Percentiles rank a stretch among this genome's conserved stretches.
Conservation (phyloP, 2,888 invertebrate species). For the Oligia latruncula region DNA sequence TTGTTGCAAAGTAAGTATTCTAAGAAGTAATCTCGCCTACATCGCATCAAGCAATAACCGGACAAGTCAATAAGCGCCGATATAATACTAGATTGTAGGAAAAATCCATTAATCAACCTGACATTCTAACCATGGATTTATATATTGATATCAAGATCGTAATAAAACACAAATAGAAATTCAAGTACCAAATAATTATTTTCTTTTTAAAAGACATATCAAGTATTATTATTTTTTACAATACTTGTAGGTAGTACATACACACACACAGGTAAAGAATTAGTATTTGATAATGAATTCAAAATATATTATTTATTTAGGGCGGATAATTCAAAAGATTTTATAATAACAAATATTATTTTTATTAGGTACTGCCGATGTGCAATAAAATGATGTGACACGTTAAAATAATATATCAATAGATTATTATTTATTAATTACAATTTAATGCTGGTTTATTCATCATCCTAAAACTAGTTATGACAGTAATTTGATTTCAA, state of each 20-base stretch:
- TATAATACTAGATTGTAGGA: constrained; percentile 36
- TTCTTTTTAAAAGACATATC: constrained; percentile 22
- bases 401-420: not conserved
- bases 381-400: constrained; percentile 15
- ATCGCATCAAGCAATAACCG: constrained; percentile 24
- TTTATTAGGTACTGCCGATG: constrained; percentile 2
- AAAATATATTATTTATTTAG: not conserved
- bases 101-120: constrained; percentile 52
- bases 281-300: not conserved
- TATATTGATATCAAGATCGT: constrained; percentile 39
- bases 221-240: constrained; percentile 1
- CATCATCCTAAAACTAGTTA: constrained; percentile 12
- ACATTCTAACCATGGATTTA: constrained; percentile 39
- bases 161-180: constrained; percentile 43
- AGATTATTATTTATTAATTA: constrained; percentile 15
- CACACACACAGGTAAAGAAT: not conserved
- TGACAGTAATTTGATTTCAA: constrained; percentile 29
- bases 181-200: constrained; percentile 17
- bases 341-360: constrained; percentile 4
- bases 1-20: constrained; percentile 21
- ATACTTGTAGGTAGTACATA: not conserved
- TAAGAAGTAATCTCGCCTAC: constrained; percentile 22
- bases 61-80: constrained; percentile 18
- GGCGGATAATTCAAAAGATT: constrained; percentile 9
- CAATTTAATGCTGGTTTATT: constrained; percentile 11